Evolutionary conservation across 1,140 invertebrate species (phyloP).

Genomic region (Drosophila micromelanica): DNA sequence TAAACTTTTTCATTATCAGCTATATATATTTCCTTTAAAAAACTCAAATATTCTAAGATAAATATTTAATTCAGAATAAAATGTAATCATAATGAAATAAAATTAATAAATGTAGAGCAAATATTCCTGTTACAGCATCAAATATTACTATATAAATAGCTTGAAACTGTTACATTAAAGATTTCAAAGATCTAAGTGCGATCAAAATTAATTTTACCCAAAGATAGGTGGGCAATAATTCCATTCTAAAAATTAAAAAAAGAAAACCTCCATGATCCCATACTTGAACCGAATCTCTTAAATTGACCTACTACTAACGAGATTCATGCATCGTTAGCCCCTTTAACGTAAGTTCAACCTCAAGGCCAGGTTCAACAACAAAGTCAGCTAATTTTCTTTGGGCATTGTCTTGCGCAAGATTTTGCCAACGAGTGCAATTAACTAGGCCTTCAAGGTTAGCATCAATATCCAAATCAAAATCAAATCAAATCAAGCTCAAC

Average conservation of each 20-base stretch:
- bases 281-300: background rate
- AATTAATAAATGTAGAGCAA: background rate
- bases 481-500: constrained; percentile 50
- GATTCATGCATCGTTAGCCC: background rate
- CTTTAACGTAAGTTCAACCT: constrained; percentile 3
- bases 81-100: background rate
- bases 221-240: background rate
- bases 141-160: too few relatives aligned
- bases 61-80: too few relatives aligned
- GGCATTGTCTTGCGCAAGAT: constrained; percentile 18
- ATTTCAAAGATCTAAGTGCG: background rate
- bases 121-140: too few relatives aligned
- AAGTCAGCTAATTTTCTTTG: constrained; percentile 42
- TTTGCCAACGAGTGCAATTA: constrained; percentile 59
- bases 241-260: background rate
- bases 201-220: too few relatives aligned
- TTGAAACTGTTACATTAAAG: too few relatives aligned
- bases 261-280: background rate
- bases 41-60: too few relatives aligned
- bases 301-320: constrained; percentile 4
- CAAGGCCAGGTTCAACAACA: constrained; percentile 42
- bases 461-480: constrained; percentile 38
- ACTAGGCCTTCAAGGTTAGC: constrained; percentile 59
- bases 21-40: too few relatives aligned
- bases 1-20: too few relatives aligned